phyloP scores from a whole-genome alignment of 2,113 vertebrate genomes.

The Sinosuthora webbiana region DNA sequence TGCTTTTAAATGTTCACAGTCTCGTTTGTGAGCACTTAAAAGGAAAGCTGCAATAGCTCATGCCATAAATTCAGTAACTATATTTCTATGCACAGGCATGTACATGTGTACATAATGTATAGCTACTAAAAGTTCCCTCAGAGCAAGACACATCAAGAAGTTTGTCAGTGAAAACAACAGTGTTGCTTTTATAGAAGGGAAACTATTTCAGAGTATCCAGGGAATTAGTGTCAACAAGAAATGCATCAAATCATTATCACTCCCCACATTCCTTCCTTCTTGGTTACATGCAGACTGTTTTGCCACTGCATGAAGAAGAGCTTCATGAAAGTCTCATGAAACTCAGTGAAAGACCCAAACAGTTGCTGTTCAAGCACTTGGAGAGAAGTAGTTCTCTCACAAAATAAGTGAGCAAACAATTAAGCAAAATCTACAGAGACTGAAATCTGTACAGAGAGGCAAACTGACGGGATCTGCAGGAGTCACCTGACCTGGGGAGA shows the following conservation, averaged over 20 bases:
- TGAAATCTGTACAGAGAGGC: neutral
- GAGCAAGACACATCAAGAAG: neutral
- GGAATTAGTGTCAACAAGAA: neutral
- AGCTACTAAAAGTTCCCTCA: neutral
- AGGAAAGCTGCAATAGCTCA: neutral
- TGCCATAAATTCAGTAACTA: neutral
- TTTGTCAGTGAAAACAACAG: neutral
- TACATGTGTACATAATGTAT: neutral
- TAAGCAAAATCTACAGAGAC: rapidly evolving
- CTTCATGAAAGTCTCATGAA: too few species aligned
- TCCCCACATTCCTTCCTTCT: rapidly evolving
- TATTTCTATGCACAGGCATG: neutral
- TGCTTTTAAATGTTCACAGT: conserved; percentile 7
- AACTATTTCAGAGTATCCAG: neutral
- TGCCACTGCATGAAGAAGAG: neutral
- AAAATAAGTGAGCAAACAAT: neutral
- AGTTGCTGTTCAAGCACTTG: rapidly evolving
- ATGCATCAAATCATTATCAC: neutral
- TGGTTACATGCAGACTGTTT: neutral
- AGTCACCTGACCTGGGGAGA: neutral
- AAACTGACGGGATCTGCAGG: neutral
- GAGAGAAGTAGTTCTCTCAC: neutral
- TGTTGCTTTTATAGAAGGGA: neutral
- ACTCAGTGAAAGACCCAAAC: neutral
- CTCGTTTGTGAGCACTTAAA: neutral